These are phyloP conservation scores for Pseudomugil tenellus DNA, from an alignment of 2,797 vertebrate species.

Conservation along the genomic window DNA sequence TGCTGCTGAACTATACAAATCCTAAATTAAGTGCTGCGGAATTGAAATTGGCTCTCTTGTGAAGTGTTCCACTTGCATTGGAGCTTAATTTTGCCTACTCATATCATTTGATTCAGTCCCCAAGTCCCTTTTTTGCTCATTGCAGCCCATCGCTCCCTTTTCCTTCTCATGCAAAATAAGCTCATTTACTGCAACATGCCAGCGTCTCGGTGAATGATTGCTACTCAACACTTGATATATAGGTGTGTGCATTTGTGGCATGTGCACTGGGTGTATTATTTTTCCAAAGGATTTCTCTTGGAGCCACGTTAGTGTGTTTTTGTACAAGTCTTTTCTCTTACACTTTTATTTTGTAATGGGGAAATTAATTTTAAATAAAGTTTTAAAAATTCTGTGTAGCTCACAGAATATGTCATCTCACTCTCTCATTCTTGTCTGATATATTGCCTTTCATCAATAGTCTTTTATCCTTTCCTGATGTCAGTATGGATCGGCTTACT, in stretches of 20 bases:
- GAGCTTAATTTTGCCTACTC: conserved; percentile 84
- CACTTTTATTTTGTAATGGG: conserved; percentile 36
- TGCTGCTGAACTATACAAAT: conserved; percentile 77
- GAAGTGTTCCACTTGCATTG: conserved; percentile 83
- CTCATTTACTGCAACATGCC: conserved; percentile 78
- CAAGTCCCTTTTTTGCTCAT: conserved; percentile 68
- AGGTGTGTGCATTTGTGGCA: conserved; percentile 55
- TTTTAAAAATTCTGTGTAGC: not conserved
- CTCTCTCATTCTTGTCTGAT: not conserved
- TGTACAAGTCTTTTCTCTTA: conserved; percentile 27
- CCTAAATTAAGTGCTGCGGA: conserved; percentile 82
- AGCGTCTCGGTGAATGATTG: conserved; percentile 78
- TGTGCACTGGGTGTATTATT: conserved; percentile 53
- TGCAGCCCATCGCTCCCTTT: conserved; percentile 67
- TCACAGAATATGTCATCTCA: conserved; percentile 3
- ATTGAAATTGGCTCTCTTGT: conserved; percentile 83
- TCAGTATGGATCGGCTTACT: not conserved
- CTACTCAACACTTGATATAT: conserved; percentile 73
- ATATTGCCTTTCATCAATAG: conserved; percentile 14
- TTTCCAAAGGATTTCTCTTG: conserved; percentile 39
- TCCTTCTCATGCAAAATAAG: conserved; percentile 77
- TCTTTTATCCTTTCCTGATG: conserved; percentile 2
- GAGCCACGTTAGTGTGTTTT: conserved; percentile 43
- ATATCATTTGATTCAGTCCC: conserved; percentile 81
- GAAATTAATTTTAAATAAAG: conserved; percentile 34